These are phyloP conservation scores for Drosophila subpulchrella DNA, from an alignment of 1,140 invertebrate species.

Conservation along the genomic window DNA sequence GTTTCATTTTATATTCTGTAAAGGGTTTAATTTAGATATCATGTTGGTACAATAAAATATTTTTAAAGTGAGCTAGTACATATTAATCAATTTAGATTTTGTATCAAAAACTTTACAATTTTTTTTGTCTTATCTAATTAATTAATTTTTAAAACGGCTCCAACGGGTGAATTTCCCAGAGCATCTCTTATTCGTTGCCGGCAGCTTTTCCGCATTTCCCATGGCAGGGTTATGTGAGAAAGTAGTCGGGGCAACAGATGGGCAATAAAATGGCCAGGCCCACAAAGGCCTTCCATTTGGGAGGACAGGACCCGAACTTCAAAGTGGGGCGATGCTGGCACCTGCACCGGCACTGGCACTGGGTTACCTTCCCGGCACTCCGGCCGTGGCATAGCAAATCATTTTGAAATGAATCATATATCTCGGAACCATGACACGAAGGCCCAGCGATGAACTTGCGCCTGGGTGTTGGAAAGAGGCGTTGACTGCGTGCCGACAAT, in stretches of 20 bases:
- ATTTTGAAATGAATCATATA: conserved; percentile 75
- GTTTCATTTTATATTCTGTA: too few relatives aligned
- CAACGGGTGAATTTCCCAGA: not conserved
- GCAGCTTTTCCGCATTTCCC: not conserved
- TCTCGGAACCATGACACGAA: conserved; percentile 45
- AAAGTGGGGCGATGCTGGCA: conserved; percentile 38
- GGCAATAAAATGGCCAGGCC: conserved; percentile 53
- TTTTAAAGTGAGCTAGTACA: too few relatives aligned
- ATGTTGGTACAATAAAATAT: too few relatives aligned
- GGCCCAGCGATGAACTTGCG: conserved; percentile 35
- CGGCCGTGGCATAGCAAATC: conserved; percentile 62
- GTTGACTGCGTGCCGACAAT: conserved; percentile 68
- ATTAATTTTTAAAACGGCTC: too few relatives aligned
- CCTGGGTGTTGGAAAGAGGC: conserved; percentile 63
- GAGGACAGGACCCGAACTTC: conserved; percentile 19
- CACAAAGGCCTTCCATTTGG: conserved; percentile 13
- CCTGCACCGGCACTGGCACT: conserved; percentile 56
- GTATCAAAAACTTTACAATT: too few relatives aligned
- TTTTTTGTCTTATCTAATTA: too few relatives aligned
- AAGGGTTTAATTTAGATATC: too few relatives aligned
- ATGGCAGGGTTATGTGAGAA: conserved; percentile 50
- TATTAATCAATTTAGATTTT: too few relatives aligned
- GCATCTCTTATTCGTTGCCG: conserved; percentile 9
- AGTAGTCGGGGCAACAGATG: conserved; percentile 40
- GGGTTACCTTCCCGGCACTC: conserved; percentile 5